A percentile compares a stretch with the other conserved stretches of the same genome.
These are phyloP conservation scores for Autographa gamma DNA, from an alignment of 2,888 invertebrate genomes.

Conservation along the genomic window DNA sequence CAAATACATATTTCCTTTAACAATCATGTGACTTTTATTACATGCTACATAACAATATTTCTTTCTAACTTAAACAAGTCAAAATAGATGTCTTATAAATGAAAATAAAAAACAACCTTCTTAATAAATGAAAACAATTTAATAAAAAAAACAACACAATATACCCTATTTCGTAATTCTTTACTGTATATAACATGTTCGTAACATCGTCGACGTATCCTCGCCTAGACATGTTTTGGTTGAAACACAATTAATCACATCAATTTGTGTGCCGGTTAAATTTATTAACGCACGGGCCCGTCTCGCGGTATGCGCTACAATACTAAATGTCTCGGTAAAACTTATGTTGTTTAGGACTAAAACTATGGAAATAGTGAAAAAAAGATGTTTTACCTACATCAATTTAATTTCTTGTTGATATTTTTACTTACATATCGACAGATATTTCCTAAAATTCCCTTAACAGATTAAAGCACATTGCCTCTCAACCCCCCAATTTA, in stretches of 20 bases:
- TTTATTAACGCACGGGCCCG: slow-evolving; percentile 25
- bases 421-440: no score
- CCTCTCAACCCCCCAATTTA: background rate
- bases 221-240: slow-evolving; percentile 30
- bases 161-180: slow-evolving; percentile 11
- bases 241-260: slow-evolving; percentile 57
- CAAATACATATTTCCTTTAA: no score
- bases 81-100: no score
- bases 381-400: no score
- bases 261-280: slow-evolving; percentile 53
- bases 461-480: background rate
- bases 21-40: no score
- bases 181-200: slow-evolving; percentile 2
- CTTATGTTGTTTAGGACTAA: background rate
- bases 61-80: no score
- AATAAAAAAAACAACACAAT: slow-evolving; percentile 13
- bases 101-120: no score
- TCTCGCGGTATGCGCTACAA: slow-evolving; percentile 37
- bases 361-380: background rate
- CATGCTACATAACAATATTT: no score
- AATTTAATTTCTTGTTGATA: no score
- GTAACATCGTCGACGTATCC: slow-evolving; percentile 26
- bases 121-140: background rate
- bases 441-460: no score
- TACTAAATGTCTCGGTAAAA: slow-evolving; percentile 34